Conservation (phyloP, 1,140 invertebrate genomes). For the Zaprionus vittiger region DNA sequence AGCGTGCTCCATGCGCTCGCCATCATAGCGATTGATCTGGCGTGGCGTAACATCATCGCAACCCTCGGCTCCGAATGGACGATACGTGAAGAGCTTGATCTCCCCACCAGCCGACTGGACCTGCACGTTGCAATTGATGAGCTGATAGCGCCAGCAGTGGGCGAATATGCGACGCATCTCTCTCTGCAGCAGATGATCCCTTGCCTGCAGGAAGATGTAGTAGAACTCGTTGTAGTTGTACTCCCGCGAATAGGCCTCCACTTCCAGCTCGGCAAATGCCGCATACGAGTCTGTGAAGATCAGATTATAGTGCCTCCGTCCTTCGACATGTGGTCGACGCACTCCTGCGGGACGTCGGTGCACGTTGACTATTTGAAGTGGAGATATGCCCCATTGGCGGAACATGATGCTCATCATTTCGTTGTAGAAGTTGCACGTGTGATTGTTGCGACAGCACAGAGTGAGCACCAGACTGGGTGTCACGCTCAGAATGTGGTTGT, state of each 20-base stretch:
- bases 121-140: constrained; percentile 75
- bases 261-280: constrained; percentile 64
- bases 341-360: constrained; percentile 21
- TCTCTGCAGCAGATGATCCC: constrained; percentile 46
- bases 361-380: constrained; percentile 66
- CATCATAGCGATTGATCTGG: constrained; percentile 71
- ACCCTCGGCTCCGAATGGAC: constrained; percentile 44
- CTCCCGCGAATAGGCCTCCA: constrained; percentile 52
- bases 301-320: constrained; percentile 61
- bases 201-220: constrained; percentile 72
- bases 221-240: constrained; percentile 76
- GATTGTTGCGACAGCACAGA: constrained; percentile 60
- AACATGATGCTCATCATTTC: constrained; percentile 70
- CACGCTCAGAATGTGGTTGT: constrained; percentile 60
- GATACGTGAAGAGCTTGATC: constrained; percentile 69
- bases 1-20: constrained; percentile 35
- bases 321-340: constrained; percentile 17
- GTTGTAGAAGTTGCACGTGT: constrained; percentile 74
- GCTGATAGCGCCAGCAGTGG: constrained; percentile 70
- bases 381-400: constrained; percentile 61
- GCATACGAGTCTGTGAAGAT: constrained; percentile 73
- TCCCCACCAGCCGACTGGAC: constrained; percentile 68
- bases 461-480: constrained; percentile 63
- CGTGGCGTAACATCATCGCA: constrained; percentile 51
- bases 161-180: constrained; percentile 71